A percentile compares a stretch with the other conserved stretches of the same genome.
phyloP scores from a whole-genome alignment of 2,113 vertebrate genomes.

The Oncorhynchus clarkii region DNA sequence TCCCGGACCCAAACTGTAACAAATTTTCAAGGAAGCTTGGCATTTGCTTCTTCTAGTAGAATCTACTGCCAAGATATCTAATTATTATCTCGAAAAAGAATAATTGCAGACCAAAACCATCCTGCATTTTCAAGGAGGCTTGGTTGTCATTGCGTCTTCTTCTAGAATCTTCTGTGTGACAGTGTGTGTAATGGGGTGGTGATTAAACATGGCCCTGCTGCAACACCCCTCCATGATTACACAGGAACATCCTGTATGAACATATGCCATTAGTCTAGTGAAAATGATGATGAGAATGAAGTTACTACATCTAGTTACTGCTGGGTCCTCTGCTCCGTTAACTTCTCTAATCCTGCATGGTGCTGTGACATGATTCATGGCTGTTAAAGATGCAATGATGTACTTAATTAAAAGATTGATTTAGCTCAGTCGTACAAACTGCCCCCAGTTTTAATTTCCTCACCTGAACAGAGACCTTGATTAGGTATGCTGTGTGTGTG shows the following conservation, averaged over 20 bases:
- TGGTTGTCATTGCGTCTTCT: not conserved
- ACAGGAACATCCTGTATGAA: slow-evolving; percentile 38
- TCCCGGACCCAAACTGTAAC: not conserved
- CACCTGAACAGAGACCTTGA: slow-evolving; percentile 59
- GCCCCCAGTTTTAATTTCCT: slow-evolving; percentile 61
- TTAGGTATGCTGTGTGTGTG: slow-evolving; percentile 31
- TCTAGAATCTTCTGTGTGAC: not conserved
- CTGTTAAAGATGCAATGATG: slow-evolving; percentile 68
- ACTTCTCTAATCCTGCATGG: slow-evolving; percentile 56
- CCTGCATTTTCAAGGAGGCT: not conserved
- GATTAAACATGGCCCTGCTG: slow-evolving; percentile 26
- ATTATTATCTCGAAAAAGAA: not conserved
- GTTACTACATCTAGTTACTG: slow-evolving; percentile 53
- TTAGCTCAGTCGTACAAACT: slow-evolving; percentile 52
- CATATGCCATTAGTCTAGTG: slow-evolving; percentile 56
- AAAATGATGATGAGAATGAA: slow-evolving; percentile 48
- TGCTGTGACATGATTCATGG: slow-evolving; percentile 62
- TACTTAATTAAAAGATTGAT: slow-evolving; percentile 74
- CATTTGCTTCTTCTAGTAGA: not conserved
- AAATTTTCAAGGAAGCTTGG: not conserved
- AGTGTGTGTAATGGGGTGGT: slow-evolving; percentile 22
- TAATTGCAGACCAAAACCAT: not conserved
- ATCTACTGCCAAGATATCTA: not conserved
- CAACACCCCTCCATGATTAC: not conserved
- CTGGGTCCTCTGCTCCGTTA: slow-evolving; percentile 54